Base-by-base conservation (phyloP, 2,113 vertebrate genomes). In the Serilophus lunatus region DNA sequence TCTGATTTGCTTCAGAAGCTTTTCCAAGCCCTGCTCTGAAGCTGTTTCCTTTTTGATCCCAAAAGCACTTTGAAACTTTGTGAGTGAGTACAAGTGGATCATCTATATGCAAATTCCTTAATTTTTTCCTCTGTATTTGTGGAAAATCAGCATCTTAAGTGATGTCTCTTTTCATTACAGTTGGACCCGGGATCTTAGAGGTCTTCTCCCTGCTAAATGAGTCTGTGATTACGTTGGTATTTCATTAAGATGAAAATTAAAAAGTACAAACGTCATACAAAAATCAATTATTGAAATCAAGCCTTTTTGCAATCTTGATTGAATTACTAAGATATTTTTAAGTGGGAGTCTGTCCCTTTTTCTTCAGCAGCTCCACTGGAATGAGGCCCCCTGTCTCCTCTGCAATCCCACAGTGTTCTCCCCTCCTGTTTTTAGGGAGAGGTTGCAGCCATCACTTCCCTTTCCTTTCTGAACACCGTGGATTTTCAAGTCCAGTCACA, bases 201-300 rank as follows among this genome's bases (percentile, higher is more conserved):
- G 56, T 56, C 76, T 75, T 38, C 69, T 36, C 69, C 76, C 57
- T 24, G 40, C 40, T n/a, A 13, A 42, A 29, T 36, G 61, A 76
- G 33, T 59, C 69, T 29, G 16, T 69, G 76, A 82, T 76, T 56
- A 18, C 12, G 57, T 45, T 76, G 91, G 3, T 92, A 31, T 76
- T 92, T 92, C 12, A 3, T 78, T 71, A 83, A 29, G 96, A 40
- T 12, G 72, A 35, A 44, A 75, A 59, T 44, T 61, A 10, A 33
- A 29, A 69, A 82, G 65, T 24, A 42, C 77, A 49, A 79, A 95
- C n/a, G 35, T 91, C 93, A 59, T 13, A 1, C 56, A 15, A 56
- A 82, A 95, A 91, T 92, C 84, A 91, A 15, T 95, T 71, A 79
- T 80, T 92, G 53, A 64, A 87, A 93, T 93, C 44, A 50, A 63